Evolutionary conservation across 2,113 vertebrate genomes (phyloP).

Genomic region (Poecile atricapillus): DNA sequence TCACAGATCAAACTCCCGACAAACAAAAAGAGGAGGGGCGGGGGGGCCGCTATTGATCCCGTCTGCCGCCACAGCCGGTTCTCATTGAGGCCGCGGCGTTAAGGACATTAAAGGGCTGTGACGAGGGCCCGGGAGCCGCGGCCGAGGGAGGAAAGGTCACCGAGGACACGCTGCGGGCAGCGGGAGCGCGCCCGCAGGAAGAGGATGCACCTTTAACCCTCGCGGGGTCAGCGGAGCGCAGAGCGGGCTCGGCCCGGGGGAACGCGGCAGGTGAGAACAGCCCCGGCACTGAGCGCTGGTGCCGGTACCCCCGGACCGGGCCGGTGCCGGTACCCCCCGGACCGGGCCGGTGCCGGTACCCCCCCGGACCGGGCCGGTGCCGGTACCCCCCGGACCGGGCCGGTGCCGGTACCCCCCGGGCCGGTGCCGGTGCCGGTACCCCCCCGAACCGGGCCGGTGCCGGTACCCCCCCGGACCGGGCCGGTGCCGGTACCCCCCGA

Average conservation of each 20-base stretch:
- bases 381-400: too few species aligned
- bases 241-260: neutral
- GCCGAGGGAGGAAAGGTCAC: constrained; percentile 60
- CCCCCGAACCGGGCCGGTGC: too few species aligned
- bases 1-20: constrained; percentile 63
- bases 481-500: too few species aligned
- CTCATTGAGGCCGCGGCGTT: constrained; percentile 71
- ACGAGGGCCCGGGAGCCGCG: constrained; percentile 33
- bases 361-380: too few species aligned
- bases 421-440: too few species aligned
- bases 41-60: constrained; percentile 61
- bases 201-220: constrained; percentile 59
- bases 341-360: too few species aligned
- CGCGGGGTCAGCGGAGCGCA: neutral
- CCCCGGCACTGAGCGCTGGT: too few species aligned
- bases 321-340: too few species aligned
- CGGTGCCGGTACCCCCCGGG: too few species aligned
- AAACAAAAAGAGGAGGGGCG: constrained; percentile 26
- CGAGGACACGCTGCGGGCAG: constrained; percentile 59
- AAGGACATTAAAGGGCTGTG: constrained; percentile 57
- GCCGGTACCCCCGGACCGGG: too few species aligned
- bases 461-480: too few species aligned
- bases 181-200: constrained; percentile 2
- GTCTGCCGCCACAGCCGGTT: constrained; percentile 75
- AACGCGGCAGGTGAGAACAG: constrained; percentile 52